Conservation (phyloP, 2,113 vertebrate species). For the Danionella cerebrum region DNA sequence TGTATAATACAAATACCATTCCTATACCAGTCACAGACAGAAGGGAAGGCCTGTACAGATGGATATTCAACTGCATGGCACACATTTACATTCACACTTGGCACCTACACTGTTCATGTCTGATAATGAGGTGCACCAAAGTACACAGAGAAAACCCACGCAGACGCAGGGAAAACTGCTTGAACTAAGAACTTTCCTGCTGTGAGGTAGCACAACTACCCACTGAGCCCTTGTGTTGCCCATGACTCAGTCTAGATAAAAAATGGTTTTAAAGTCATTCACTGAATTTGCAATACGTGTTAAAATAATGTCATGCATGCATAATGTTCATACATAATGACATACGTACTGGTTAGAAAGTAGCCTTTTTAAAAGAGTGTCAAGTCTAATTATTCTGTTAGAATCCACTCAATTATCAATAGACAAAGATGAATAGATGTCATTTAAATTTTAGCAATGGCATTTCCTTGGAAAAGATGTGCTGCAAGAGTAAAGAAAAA, state of each 20-base stretch:
- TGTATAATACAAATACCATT: too few relatives aligned
- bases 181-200: background rate
- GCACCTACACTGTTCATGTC: too few relatives aligned
- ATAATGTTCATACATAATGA: too few relatives aligned
- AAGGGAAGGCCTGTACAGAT: too few relatives aligned
- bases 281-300: background rate
- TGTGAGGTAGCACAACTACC: background rate
- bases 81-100: background rate
- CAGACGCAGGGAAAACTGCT: background rate
- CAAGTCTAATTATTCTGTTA: too few relatives aligned
- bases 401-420: background rate
- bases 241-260: background rate
- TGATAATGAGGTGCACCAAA: background rate
- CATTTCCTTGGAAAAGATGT: background rate
- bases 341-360: too few relatives aligned
- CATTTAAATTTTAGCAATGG: background rate
- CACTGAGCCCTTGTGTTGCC: background rate
- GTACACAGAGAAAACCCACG: background rate
- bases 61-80: too few relatives aligned
- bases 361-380: too few relatives aligned
- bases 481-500: background rate
- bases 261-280: background rate
- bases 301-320: too few relatives aligned
- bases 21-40: too few relatives aligned
- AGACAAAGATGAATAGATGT: background rate